phyloP scores from a whole-genome alignment of 2,888 invertebrate genomes.

The Stenotaenia linearis region DNA sequence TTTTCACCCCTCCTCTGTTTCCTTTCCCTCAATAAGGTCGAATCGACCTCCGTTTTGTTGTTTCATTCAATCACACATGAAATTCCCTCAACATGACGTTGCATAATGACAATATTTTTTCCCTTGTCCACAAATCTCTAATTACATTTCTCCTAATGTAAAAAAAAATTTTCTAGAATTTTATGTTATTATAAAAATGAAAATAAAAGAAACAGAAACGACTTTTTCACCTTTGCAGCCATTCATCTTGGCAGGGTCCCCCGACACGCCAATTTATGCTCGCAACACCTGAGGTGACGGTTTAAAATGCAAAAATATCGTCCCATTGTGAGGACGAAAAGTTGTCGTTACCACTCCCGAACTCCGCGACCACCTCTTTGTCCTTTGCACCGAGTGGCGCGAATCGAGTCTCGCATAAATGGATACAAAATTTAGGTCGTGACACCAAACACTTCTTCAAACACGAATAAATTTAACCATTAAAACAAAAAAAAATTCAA shows the following conservation, averaged over 20 bases:
- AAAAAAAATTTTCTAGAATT: background rate
- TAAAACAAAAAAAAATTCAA: background rate
- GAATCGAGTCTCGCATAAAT: slow-evolving; percentile 3
- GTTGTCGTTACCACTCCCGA: background rate
- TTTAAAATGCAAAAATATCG: slow-evolving; percentile 14
- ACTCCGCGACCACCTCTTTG: background rate
- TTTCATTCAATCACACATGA: background rate
- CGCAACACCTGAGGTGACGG: background rate
- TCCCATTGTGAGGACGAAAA: background rate
- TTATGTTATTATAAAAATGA: background rate
- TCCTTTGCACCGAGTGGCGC: slow-evolving; percentile 3
- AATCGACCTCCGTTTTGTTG: background rate
- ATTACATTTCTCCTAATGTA: background rate
- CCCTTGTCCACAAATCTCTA: background rate
- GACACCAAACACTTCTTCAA: background rate
- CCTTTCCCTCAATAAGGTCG: background rate
- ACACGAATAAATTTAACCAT: background rate
- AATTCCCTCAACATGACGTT: background rate
- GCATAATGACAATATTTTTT: slow-evolving; percentile 5
- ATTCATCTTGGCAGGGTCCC: background rate
- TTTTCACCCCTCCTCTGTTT: background rate
- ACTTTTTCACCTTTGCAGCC: background rate
- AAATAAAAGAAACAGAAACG: background rate
- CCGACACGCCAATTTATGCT: background rate
- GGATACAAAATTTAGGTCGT: background rate